These are phyloP conservation scores for Therioaphis trifolii DNA, from an alignment of 2,888 invertebrate species.

Conservation along the genomic window DNA sequence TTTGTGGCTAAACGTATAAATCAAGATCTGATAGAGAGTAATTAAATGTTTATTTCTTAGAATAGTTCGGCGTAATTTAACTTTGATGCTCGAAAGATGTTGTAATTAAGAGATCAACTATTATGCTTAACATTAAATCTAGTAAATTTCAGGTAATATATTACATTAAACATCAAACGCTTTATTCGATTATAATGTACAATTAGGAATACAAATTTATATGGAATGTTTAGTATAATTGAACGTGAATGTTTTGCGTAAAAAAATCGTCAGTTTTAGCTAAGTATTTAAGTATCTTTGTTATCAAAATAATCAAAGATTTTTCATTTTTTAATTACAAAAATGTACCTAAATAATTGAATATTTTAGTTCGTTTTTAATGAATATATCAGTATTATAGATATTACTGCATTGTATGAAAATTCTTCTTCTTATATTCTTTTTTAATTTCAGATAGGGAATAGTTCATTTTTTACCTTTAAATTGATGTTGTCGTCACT, in stretches of 20 bases:
- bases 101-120: slow-evolving; percentile 10
- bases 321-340: not conserved
- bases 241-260: not conserved
- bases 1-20: too few species aligned
- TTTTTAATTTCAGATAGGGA: too few species aligned
- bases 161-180: slow-evolving; percentile 35
- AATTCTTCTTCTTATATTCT: too few species aligned
- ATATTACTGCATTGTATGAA: too few species aligned
- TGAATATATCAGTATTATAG: too few species aligned
- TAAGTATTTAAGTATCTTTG: not conserved
- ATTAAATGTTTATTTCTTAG: not conserved
- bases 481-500: too few species aligned
- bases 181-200: slow-evolving; percentile 32
- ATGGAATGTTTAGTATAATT: slow-evolving; percentile 6
- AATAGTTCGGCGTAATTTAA: not conserved
- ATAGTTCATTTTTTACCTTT: too few species aligned
- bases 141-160: slow-evolving; percentile 3
- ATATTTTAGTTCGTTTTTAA: too few species aligned
- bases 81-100: not conserved
- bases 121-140: not conserved
- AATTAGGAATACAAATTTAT: slow-evolving; percentile 41
- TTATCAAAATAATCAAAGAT: not conserved
- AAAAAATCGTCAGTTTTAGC: not conserved
- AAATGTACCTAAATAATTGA: not conserved
- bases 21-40: too few species aligned